A percentile compares a stretch with the other conserved stretches of the same genome.
phyloP scores from a whole-genome alignment of 2,113 vertebrate genomes.

The Pogonocichla stellata region DNA sequence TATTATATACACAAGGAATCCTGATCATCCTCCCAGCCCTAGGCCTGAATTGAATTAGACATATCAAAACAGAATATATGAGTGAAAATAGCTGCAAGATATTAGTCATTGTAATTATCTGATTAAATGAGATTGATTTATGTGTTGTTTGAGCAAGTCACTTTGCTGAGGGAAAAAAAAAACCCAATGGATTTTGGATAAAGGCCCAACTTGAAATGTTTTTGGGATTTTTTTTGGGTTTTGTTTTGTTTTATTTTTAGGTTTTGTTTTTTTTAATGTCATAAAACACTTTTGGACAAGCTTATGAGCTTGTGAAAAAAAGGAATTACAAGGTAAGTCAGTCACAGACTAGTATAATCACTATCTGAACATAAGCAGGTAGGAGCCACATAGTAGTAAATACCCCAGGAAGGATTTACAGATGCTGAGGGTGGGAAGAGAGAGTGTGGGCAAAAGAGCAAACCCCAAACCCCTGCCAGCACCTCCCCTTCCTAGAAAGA shows the following conservation, averaged over 20 bases:
- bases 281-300: neutral
- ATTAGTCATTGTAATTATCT: slow-evolving; percentile 16
- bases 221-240: neutral
- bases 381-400: neutral
- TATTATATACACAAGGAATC: neutral
- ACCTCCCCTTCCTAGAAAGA: neutral
- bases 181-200: neutral
- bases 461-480: neutral
- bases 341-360: neutral
- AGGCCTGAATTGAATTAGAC: neutral
- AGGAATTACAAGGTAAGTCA: neutral
- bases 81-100: neutral
- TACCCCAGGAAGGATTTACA: neutral
- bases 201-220: neutral
- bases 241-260: too few species aligned
- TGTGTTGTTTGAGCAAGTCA: neutral
- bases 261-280: neutral
- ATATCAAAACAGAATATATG: neutral
- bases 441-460: neutral
- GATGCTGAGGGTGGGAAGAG: neutral
- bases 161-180: neutral
- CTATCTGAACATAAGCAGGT: neutral
- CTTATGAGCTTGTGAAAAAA: slow-evolving; percentile 9
- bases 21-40: neutral
- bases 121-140: neutral